Evolutionary conservation across 2,113 vertebrate genomes (phyloP).

Genomic region (Lamprotornis superbus): DNA sequence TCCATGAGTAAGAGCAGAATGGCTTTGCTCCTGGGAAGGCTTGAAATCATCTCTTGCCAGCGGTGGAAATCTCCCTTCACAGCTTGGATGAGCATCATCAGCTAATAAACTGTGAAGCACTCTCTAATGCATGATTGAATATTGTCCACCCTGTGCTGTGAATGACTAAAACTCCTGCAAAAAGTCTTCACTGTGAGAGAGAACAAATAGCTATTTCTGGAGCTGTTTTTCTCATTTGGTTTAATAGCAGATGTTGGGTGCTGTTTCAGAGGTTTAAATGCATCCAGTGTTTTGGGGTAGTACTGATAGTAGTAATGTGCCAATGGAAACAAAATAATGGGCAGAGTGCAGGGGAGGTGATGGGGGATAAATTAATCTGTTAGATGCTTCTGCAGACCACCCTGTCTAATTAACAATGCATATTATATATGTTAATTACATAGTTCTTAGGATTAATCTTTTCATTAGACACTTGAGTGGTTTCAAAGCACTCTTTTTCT

Average conservation of each 20-base stretch:
- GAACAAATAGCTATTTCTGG: background rate
- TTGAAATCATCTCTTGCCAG: background rate
- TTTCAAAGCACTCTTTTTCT: background rate
- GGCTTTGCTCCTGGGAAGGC: background rate
- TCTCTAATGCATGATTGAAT: background rate
- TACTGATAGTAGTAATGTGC: background rate
- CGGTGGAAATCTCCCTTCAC: background rate
- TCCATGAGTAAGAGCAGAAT: background rate
- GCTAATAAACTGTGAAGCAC: background rate
- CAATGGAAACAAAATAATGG: background rate
- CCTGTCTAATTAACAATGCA: background rate
- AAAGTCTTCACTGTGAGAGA: background rate
- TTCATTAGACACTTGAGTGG: background rate
- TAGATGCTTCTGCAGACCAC: conserved; percentile 15
- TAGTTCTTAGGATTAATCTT: background rate
- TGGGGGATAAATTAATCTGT: background rate
- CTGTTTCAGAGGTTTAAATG: background rate
- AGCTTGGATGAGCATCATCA: background rate
- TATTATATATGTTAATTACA: conserved; percentile 11
- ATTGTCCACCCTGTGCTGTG: conserved; percentile 2
- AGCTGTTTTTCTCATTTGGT: background rate
- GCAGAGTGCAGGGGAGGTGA: background rate
- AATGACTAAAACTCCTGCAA: background rate
- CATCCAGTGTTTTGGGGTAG: background rate
- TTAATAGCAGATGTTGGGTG: conserved; percentile 19